These are phyloP conservation scores for Anguilla japonica DNA, from an alignment of 2,113 vertebrate genomes.

Conservation along the genomic window DNA sequence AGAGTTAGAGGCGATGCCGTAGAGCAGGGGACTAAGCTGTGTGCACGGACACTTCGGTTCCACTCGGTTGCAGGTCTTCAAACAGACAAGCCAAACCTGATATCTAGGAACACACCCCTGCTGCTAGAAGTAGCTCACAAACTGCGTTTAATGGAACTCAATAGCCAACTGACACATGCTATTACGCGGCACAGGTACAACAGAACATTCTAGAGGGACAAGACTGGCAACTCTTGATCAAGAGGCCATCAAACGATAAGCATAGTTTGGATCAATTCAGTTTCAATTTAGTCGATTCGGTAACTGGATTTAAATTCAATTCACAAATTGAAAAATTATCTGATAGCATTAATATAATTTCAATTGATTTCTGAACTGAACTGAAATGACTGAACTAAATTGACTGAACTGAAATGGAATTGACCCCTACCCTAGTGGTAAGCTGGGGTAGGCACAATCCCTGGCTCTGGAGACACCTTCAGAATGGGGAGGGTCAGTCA, in stretches of 20 bases:
- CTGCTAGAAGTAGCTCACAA: neutral
- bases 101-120: slow-evolving; percentile 17
- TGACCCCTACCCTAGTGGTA: slow-evolving; percentile 18
- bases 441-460: slow-evolving; percentile 29
- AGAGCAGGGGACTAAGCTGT: slow-evolving; percentile 27
- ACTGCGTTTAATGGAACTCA: neutral
- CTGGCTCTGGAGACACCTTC: slow-evolving; percentile 43
- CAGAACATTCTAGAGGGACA: neutral
- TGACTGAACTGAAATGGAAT: neutral
- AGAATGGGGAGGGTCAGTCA: slow-evolving; percentile 35
- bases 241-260: neutral
- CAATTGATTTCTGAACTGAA: no score
- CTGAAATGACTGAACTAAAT: neutral
- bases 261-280: neutral
- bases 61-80: slow-evolving; percentile 11
- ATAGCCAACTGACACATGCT: neutral
- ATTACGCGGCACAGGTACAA: neutral
- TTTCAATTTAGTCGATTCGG: neutral
- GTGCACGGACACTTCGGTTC: slow-evolving; percentile 20
- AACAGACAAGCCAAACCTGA: slow-evolving; percentile 23
- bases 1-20: slow-evolving; percentile 52
- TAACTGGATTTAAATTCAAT: neutral
- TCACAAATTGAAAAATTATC: neutral
- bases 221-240: neutral
- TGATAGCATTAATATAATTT: neutral